phyloP scores from a whole-genome alignment of 2,113 vertebrate species.

The Cyanocitta stelleri region DNA sequence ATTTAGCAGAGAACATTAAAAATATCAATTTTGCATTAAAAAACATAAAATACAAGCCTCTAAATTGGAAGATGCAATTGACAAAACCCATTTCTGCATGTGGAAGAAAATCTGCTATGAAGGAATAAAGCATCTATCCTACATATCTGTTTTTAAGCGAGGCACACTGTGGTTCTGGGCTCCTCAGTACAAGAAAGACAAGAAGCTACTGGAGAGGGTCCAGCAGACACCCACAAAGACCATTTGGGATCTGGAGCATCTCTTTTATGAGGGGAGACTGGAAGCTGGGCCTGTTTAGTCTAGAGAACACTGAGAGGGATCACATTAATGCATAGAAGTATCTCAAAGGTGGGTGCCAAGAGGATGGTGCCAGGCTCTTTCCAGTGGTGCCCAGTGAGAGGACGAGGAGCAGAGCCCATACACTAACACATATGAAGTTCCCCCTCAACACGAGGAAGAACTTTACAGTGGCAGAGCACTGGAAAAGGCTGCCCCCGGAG shows the following conservation, averaged over 20 bases:
- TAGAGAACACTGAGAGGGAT: not conserved
- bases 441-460: not conserved
- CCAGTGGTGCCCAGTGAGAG: not conserved
- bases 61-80: fast-evolving
- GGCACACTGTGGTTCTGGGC: fast-evolving
- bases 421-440: not conserved
- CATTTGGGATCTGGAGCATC: not conserved
- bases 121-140: fast-evolving
- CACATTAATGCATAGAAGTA: fast-evolving
- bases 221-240: not conserved
- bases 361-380: not conserved
- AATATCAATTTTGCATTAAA: not conserved
- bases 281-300: not conserved
- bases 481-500: not conserved
- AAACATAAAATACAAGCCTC: not conserved
- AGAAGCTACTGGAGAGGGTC: not conserved
- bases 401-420: not conserved
- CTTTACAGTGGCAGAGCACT: no score
- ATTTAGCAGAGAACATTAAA: not conserved
- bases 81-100: fast-evolving
- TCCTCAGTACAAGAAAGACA: not conserved
- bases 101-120: not conserved
- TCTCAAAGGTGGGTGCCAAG: not conserved
- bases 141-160: fast-evolving
- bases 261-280: not conserved